Conservation (phyloP, 64 coral and sea anemone species). For the Stylophora pistillata region DNA sequence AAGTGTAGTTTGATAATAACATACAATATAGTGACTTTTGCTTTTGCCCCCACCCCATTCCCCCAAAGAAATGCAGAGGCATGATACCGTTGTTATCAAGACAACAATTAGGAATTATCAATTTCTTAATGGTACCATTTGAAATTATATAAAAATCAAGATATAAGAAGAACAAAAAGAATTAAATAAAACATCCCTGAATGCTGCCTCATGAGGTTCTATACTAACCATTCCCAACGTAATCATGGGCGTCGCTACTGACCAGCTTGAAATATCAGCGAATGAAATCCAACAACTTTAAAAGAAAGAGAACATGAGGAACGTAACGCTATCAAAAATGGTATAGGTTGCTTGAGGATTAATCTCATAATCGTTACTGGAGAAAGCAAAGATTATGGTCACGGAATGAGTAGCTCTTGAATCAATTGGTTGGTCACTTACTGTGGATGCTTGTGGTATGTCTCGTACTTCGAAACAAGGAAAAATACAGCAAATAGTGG, state of each 20-base stretch:
- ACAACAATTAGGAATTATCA: too few relatives aligned
- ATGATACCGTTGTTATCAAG: too few relatives aligned
- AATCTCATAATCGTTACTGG: too few relatives aligned
- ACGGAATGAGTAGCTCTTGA: background rate
- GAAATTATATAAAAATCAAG: too few relatives aligned
- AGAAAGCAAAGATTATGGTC: background rate
- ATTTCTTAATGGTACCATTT: too few relatives aligned
- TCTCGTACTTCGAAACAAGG: conserved; percentile 7
- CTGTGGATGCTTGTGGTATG: conserved; percentile 33
- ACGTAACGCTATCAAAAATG: background rate
- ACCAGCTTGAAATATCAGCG: background rate
- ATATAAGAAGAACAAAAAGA: too few relatives aligned
- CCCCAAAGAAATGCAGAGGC: too few relatives aligned
- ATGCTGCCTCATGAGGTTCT: background rate
- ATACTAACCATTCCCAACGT: conserved; percentile 31
- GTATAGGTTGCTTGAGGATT: too few relatives aligned
- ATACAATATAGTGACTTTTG: too few relatives aligned
- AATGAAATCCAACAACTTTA: conserved; percentile 43
- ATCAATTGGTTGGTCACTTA: background rate
- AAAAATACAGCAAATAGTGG: conserved; percentile 8
- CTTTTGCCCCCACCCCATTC: too few relatives aligned
- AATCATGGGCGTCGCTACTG: conserved; percentile 21
- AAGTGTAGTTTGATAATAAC: too few relatives aligned
- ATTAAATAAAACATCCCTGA: background rate
- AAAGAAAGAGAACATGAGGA: background rate